Evolutionary conservation across 2,888 invertebrate genomes (phyloP).

Genomic region (Caenorhabditis zanzibari): DNA sequence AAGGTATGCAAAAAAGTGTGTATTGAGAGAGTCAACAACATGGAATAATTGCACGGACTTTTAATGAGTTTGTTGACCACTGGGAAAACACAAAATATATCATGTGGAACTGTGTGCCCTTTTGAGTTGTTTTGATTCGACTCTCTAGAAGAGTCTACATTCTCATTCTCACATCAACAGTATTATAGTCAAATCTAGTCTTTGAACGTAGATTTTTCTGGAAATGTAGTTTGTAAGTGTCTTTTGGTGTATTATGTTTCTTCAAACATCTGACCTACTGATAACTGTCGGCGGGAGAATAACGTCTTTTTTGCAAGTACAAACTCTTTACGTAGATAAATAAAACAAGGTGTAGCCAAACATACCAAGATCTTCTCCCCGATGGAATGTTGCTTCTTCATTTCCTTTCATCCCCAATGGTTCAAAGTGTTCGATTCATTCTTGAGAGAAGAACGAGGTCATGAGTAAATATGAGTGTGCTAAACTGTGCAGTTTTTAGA

Average conservation of each 20-base stretch:
- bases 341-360: slow-evolving; percentile 53
- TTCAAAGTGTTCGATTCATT: slow-evolving; percentile 48
- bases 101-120: neutral
- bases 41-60: neutral
- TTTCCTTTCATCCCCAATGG: slow-evolving; percentile 13
- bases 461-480: slow-evolving; percentile 49
- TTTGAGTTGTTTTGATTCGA: too few species aligned
- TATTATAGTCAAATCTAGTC: too few species aligned
- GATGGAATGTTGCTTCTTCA: slow-evolving; percentile 48
- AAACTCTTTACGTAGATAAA: slow-evolving; percentile 49
- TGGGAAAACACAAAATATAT: neutral
- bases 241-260: slow-evolving; percentile 27
- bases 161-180: too few species aligned
- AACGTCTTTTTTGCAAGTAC: slow-evolving; percentile 36
- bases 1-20: slow-evolving; percentile 32
- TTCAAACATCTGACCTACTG: slow-evolving; percentile 53
- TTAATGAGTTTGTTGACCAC: neutral
- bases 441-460: slow-evolving; percentile 27
- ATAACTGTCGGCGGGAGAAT: slow-evolving; percentile 29
- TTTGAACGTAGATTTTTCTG: neutral
- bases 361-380: slow-evolving; percentile 14
- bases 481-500: slow-evolving; percentile 56
- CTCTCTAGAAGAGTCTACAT: too few species aligned
- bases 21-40: slow-evolving; percentile 3
- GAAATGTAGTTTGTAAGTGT: slow-evolving; percentile 19